These are phyloP conservation scores for Paramormyrops kingsleyae DNA, from an alignment of 2,113 vertebrate genomes.

Conservation along the genomic window DNA sequence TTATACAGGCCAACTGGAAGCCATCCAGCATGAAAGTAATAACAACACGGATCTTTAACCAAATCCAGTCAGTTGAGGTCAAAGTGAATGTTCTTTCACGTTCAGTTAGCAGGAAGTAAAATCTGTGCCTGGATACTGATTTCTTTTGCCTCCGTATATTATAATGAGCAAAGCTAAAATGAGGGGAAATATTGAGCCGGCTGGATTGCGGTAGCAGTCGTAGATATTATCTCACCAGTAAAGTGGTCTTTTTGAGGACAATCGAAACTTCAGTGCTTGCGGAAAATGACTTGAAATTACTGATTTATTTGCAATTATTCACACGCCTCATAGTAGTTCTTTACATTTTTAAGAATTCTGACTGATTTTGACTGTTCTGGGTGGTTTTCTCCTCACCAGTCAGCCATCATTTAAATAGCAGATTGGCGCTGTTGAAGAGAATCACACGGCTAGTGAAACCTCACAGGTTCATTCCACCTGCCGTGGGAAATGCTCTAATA, in stretches of 20 bases:
- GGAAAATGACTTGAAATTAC: neutral
- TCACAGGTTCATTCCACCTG: neutral
- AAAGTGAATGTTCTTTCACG: neutral
- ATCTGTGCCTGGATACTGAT: neutral
- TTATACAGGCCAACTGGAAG: neutral
- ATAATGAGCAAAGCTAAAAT: neutral
- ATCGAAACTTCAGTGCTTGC: neutral
- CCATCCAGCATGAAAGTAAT: neutral
- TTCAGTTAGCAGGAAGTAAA: neutral
- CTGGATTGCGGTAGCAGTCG: neutral
- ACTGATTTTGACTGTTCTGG: neutral
- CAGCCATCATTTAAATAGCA: neutral
- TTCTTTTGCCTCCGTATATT: neutral
- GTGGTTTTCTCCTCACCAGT: neutral
- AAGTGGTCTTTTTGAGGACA: neutral
- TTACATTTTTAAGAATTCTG: neutral
- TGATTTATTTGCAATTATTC: neutral
- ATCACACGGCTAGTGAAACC: neutral
- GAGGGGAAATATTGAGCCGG: neutral
- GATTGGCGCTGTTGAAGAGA: neutral
- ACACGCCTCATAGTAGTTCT: neutral
- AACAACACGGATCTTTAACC: neutral
- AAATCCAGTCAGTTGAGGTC: neutral
- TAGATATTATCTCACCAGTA: neutral
- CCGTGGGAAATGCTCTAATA: conserved; percentile 5